These are phyloP conservation scores for Aurelia sp. DNA, from an alignment of 30 jellyfish, hydroid and myxozoan genomes.

Conservation along the genomic window DNA sequence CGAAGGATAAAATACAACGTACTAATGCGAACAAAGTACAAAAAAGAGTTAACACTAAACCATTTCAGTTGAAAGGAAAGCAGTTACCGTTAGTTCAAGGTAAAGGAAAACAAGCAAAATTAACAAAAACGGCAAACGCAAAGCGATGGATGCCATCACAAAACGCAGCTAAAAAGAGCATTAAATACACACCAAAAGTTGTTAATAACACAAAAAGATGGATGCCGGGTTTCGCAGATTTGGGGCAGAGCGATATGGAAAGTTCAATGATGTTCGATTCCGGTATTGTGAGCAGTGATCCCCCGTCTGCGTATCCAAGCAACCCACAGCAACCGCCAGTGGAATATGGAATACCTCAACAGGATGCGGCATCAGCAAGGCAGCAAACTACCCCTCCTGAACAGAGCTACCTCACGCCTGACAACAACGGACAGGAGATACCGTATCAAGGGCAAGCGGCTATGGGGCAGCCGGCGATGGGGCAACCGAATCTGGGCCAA, in stretches of 20 bases:
- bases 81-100: conserved; percentile 15
- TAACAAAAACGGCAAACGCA: conserved; percentile 26
- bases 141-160: conserved; percentile 60
- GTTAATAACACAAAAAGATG: conserved; percentile 72
- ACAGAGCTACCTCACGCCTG: conserved; percentile 70
- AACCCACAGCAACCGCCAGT: conserved; percentile 20
- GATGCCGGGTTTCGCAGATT: conserved; percentile 71
- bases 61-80: conserved; percentile 37
- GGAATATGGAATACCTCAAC: conserved; percentile 32
- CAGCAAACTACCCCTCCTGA: conserved; percentile 53
- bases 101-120: neutral
- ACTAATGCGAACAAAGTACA: neutral
- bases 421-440: conserved; percentile 1
- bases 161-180: conserved; percentile 1
- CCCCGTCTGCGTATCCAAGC: conserved; percentile 19
- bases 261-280: conserved; percentile 67
- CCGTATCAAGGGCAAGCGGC: conserved; percentile 20
- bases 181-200: conserved; percentile 41
- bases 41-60: conserved; percentile 14
- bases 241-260: conserved; percentile 79
- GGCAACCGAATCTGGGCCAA: conserved; percentile 29
- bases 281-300: conserved; percentile 64
- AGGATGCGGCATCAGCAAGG: conserved; percentile 10
- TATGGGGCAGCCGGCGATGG: neutral
- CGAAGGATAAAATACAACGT: neutral